Base-by-base conservation (phyloP, 1,140 invertebrate species). In the Steinernema khuongi region DNA sequence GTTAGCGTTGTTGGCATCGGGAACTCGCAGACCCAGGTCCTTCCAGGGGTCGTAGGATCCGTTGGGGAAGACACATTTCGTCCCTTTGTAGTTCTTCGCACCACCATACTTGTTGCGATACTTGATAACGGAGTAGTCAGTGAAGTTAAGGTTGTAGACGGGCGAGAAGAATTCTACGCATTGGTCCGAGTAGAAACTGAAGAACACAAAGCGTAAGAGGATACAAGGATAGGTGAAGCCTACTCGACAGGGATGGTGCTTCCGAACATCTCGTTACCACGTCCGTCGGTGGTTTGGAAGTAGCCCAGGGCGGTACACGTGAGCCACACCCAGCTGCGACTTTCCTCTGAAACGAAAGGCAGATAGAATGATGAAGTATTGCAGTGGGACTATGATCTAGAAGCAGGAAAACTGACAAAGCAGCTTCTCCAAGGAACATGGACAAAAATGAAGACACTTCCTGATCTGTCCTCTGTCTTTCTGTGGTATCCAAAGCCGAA, bases 221-320 rank as follows among this genome's bases (percentile, higher is more conserved):
- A n/a, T n/a, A n/a, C n/a, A n/a, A n/a, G n/a, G 17, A 28, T 4
- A 26, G 18, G 19, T 0, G 0, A 31, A n/a, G 36, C 74, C 41
- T 36, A 75, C 74, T 75, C 74, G 22, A 70, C 30, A 31, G 74
- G 74, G 1, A 77, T 72, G 18, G 50, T 77, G 2, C 74, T 76
- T 31, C 75, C 75, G n/a, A 77, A 77, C 18, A 77, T 77, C 19
- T 69, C 73, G 32, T 43, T 31, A 31, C 70, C 74, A 22, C 50
- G 14, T 2, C 73, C 72, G 28, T 90, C 90, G 0, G 93, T 94
- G 0, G 92, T 93, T 88, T 96, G 93, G 86, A 91, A 96, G 82
- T 93, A 96, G 28, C 93, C 94, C 86, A 96, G 96, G 85, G 96
- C 94, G 19, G 92, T 93, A 84, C 94, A 96, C 0, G 93, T 95